These are phyloP conservation scores for Boloria selene DNA, from an alignment of 2,888 invertebrate species.

Conservation along the genomic window DNA sequence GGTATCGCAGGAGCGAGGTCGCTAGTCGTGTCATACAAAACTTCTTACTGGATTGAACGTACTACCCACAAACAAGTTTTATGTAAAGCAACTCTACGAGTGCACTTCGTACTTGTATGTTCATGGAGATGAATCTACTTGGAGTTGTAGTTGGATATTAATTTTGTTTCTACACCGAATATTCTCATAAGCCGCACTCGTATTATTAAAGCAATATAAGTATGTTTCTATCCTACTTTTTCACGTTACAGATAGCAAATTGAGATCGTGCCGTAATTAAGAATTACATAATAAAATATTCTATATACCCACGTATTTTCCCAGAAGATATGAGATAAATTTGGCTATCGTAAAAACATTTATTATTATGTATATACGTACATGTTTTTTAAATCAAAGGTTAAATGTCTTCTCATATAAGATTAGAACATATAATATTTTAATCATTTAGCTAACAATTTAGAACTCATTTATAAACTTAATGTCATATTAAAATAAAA, in stretches of 20 bases:
- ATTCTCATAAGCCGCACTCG: slow-evolving; percentile 26
- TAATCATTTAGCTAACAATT: no score
- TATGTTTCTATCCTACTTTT: slow-evolving; percentile 14
- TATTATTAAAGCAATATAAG: slow-evolving; percentile 25
- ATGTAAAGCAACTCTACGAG: slow-evolving; percentile 16
- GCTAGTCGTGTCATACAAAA: no score
- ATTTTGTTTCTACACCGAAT: slow-evolving; percentile 35
- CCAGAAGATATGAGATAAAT: background rate
- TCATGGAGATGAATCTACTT: slow-evolving; percentile 48
- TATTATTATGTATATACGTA: background rate
- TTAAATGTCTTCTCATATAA: no score
- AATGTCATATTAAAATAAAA: no score
- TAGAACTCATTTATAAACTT: no score
- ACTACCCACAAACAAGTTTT: slow-evolving; percentile 19
- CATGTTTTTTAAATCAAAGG: no score
- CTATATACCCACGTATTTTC: background rate
- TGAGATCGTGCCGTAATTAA: slow-evolving; percentile 8
- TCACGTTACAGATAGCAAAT: slow-evolving; percentile 20
- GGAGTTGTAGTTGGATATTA: slow-evolving; percentile 35
- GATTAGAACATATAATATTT: no score
- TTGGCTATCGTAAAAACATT: background rate
- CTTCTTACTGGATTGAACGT: slow-evolving; percentile 1
- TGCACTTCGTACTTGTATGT: slow-evolving; percentile 22
- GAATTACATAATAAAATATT: slow-evolving; percentile 8
- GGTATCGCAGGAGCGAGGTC: no score